Base-by-base conservation (phyloP, 2,797 vertebrate genomes). In the Holocentrus rufus region DNA sequence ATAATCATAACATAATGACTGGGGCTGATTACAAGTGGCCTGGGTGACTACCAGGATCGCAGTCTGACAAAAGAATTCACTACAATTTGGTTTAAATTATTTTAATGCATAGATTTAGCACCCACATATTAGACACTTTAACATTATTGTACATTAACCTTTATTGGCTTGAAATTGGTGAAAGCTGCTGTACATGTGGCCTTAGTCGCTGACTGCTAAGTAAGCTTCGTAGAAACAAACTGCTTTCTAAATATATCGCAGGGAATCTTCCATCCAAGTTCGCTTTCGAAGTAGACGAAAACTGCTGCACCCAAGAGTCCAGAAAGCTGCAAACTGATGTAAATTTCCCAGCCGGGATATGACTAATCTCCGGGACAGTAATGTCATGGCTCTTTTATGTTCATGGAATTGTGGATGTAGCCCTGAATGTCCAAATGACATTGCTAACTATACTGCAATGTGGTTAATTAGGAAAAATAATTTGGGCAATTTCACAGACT, bases 341-440 rank as follows among this genome's bases (percentile, higher is more conserved):
- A 4, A 27, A 71, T 77, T 22, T 63, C 15, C 15, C 49, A 0
- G 10, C 7, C 2, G 42, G 81, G 69, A 76, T 14, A 25, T 13
- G 65, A 56, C 65, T 63, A 82, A 81, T 76, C 65, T 72, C 66
- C 8, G 58, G 69, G 17, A 15, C 61, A 53, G 42, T 60, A 70
- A 63, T 44, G 15, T 34, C 22, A 60, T 22, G 6, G 7, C 22
- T 64, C 15, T 34, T 36, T 15, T 11, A 27, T n/a, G 17, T 2
- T 36, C 7, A 1, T 44, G 13, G 14, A 44, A 15, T 44, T 44
- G 42, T 44, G 13, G 31, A 50, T 18, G 6, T 58, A 27, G 0
- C 2, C n/a, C 25, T 30, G 4, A 6, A 20, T 64, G 25, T n/a
- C 5, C 1, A 23, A 3, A 8, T 0, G 57, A 14, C 1, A 44